Conservation (phyloP, 37 sponge, comb jelly and placozoan genomes). For the Agelas oroides region DNA sequence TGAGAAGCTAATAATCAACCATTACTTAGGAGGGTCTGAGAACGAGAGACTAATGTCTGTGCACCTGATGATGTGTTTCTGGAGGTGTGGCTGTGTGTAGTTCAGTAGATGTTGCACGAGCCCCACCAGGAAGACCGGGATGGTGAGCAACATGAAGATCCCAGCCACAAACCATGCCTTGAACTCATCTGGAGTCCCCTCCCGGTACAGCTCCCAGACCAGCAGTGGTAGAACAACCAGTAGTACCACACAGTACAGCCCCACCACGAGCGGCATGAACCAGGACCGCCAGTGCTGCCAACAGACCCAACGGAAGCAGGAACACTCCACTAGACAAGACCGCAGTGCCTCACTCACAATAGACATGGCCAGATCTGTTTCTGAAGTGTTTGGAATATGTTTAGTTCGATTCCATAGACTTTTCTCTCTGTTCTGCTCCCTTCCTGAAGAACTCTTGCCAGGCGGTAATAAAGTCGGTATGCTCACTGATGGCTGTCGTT, state of each 20-base stretch:
- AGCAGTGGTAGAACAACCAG: conserved; percentile 68
- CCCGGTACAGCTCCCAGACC: conserved; percentile 58
- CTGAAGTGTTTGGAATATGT: background rate
- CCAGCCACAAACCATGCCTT: conserved; percentile 94
- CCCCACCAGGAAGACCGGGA: conserved; percentile 82
- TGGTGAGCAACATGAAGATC: conserved; percentile 82
- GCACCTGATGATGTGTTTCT: conserved; percentile 88
- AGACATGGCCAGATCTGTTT: background rate
- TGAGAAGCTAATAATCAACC: no score
- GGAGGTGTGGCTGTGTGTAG: conserved; percentile 90
- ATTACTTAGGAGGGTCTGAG: no score
- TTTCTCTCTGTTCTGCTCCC: no score
- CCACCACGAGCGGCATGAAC: conserved; percentile 31
- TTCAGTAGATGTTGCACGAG: conserved; percentile 84
- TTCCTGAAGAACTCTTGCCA: background rate
- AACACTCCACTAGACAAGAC: no score
- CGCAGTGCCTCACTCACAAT: no score
- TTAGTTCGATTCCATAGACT: no score
- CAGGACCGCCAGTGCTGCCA: conserved; percentile 67
- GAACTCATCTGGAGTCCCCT: conserved; percentile 30
- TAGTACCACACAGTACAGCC: conserved; percentile 50
- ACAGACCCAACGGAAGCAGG: conserved; percentile 45
- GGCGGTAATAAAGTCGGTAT: conserved; percentile 13
- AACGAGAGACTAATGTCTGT: no score
- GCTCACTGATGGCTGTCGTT: conserved; percentile 37